These are phyloP conservation scores for Desmodus rotundus DNA, from an alignment of 2,113 vertebrate genomes.

Conservation along the genomic window DNA sequence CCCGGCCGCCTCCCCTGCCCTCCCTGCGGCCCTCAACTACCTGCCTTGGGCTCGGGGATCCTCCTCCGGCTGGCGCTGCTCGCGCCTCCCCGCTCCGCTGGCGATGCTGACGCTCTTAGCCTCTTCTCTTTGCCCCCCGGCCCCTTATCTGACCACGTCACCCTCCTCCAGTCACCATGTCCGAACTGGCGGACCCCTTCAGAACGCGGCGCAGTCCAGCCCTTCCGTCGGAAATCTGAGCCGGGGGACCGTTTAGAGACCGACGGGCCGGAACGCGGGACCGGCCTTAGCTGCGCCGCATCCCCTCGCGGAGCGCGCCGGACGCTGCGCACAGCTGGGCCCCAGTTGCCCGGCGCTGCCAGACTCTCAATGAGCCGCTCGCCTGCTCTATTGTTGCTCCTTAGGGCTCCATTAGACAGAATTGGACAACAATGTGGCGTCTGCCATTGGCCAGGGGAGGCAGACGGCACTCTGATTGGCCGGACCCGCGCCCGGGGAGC, in stretches of 20 bases:
- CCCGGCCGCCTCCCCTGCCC: not conserved
- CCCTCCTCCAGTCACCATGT: conserved; percentile 67
- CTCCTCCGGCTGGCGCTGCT: conserved; percentile 37
- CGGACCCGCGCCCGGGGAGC: conserved; percentile 76
- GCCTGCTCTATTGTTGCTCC: conserved; percentile 93
- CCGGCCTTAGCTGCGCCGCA: not conserved
- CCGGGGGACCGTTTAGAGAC: not conserved
- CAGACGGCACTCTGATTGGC: conserved; percentile 92
- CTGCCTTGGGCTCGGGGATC: conserved; percentile 54
- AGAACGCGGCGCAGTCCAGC: conserved; percentile 15
- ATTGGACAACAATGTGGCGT: conserved; percentile 98
- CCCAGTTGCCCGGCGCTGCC: conserved; percentile 62
- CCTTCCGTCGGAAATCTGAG: conserved; percentile 11
- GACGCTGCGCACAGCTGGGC: conserved; percentile 51
- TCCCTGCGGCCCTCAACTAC: conserved; percentile 44
- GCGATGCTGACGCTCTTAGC: conserved; percentile 30
- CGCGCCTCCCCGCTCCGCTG: conserved; percentile 58
- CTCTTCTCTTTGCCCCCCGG: conserved; percentile 45
- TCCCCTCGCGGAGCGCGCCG: conserved; percentile 42
- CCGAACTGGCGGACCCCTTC: conserved; percentile 69
- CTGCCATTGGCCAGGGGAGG: conserved; percentile 93
- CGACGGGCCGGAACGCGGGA: not conserved
- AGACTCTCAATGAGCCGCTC: conserved; percentile 72
- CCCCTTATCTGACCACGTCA: conserved; percentile 66
- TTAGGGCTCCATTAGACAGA: conserved; percentile 96